phyloP scores from a whole-genome alignment of 2,113 vertebrate species.

The Lampris megalopsis region DNA sequence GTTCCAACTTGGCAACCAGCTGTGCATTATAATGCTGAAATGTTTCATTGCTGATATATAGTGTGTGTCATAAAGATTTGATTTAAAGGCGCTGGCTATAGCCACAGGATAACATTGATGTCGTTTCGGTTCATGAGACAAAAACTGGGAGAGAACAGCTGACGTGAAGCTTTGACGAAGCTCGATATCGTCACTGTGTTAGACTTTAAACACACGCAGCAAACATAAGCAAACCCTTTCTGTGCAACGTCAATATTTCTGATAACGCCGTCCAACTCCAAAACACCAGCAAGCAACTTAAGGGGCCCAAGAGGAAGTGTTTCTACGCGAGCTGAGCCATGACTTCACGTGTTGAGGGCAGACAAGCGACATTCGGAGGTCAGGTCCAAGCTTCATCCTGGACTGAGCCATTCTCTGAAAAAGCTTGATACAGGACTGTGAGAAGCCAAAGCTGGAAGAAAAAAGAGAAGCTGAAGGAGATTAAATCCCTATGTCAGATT shows the following conservation, averaged over 20 bases:
- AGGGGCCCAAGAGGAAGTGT: background rate
- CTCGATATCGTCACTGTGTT: background rate
- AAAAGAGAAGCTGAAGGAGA: slow-evolving; percentile 56
- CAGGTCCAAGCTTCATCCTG: background rate
- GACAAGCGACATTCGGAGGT: background rate
- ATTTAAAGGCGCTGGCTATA: slow-evolving; percentile 5
- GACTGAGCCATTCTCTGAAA: slow-evolving; percentile 7
- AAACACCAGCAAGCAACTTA: background rate
- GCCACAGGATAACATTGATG: slow-evolving; percentile 4
- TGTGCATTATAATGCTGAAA: slow-evolving; percentile 24
- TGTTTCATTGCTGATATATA: slow-evolving; percentile 11
- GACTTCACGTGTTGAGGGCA: slow-evolving; percentile 3
- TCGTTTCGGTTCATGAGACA: background rate
- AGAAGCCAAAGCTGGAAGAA: slow-evolving; percentile 33
- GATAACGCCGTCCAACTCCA: background rate
- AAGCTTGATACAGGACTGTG: slow-evolving; percentile 47
- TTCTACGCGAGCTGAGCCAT: slow-evolving; percentile 11
- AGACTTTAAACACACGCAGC: slow-evolving; percentile 41
- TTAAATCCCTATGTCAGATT: slow-evolving; percentile 59
- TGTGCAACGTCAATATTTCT: background rate
- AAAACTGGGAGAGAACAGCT: background rate
- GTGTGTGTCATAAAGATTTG: background rate
- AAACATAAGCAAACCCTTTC: slow-evolving; percentile 33
- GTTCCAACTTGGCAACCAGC: slow-evolving; percentile 49
- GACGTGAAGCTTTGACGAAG: slow-evolving; percentile 17